Base-by-base conservation (phyloP, 1,140 invertebrate genomes). In the Fragariocoptes setiger region DNA sequence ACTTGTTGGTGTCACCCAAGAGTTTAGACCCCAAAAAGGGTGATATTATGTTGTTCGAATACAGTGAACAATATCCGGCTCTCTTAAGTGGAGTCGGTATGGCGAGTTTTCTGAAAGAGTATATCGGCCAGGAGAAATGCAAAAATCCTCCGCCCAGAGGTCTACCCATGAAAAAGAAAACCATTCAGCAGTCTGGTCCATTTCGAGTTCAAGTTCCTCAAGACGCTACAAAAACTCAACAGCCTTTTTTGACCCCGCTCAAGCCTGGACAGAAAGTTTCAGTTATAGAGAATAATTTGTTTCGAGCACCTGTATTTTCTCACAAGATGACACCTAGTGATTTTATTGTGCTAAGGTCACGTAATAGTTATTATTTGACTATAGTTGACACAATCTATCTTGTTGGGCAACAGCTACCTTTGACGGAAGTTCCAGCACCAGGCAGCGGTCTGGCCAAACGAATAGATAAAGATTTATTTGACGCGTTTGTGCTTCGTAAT, bases 41-140 rank as follows among this genome's bases (percentile, higher is more conserved):
- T 16, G n/a, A n/a, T 5, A 5, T n/a, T 16, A 38, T 15, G 8
- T 16, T 38, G n/a, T 38, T 38, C 17, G n/a, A 38, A 15, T 38
- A 38, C 17, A 19, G 25, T 31, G 25, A 31, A 31, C 8, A 31
- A 31, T 31, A 8, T 31, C 25, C 25, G n/a, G 8, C 25, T 31
- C 8, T 31, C 25, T 31, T 31, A 31, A 31, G 25, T 31, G 8
- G n/a, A 31, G n/a, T 31, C n/a, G 66, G 37, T 16, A 16, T 15
- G 2, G 37, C 15, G 25, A 31, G n/a, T n/a, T 8, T 31, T n/a
- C 25, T n/a, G n/a, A 31, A 31, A n/a, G 8, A 31, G n/a, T n/a
- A 31, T 8, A 31, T 8, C 8, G 25, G n/a, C 8, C 25, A 31
- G 25, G n/a, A 31, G n/a, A n/a, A n/a, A n/a, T n/a, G n/a, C 25